Base-by-base conservation (phyloP, 2,888 invertebrate genomes). In the Bimastos eiseni region DNA sequence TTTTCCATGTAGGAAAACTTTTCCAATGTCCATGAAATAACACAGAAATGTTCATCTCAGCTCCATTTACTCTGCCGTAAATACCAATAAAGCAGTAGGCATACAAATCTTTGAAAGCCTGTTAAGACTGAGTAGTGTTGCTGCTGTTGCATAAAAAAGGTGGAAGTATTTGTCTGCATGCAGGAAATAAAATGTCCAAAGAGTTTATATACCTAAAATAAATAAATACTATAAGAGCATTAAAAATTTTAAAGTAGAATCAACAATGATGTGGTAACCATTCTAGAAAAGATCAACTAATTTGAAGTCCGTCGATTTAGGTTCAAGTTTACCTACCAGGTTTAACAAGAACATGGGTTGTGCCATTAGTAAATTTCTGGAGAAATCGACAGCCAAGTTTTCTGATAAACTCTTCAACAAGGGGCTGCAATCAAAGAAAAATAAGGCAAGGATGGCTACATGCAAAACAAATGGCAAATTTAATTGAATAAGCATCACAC, bases 281-380 rank as follows among this genome's bases (percentile, higher is more conserved):
- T 70, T 1, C 11, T 11, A 38, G 24, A n/a, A 15, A n/a, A 38
- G 11, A 89, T 21, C 37, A 44, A 24, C 38, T 30, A 1, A 4
- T 37, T 21, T 33, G 30, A 44, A 89, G 21, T 41, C 37, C 30
- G 41, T 30, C 37, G 0, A 44, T 0, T 34, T n/a, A 34, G 44
- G 21, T 24, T 86, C 41, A 86, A 90, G 41, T n/a, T 37, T 13
- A 86, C 84, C 38, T 83, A 92, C 92, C 91, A 90, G 92, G 90
- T 41, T 90, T 90, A 44, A 92, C 90, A 38, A 92, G 90, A 15
- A 92, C 90, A 44, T 92, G 92, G 0, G 92, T 92, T 33, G 90
- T 91, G 19, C 83, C 86, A 0, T 33, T 38, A 19, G 91, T 91
- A 90, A 90, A 83, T 83, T 44, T 41, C 36, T 91, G 33, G 6